Evolutionary conservation across 2,113 vertebrate genomes (phyloP).

Genomic region (Osmerus eperlanus): DNA sequence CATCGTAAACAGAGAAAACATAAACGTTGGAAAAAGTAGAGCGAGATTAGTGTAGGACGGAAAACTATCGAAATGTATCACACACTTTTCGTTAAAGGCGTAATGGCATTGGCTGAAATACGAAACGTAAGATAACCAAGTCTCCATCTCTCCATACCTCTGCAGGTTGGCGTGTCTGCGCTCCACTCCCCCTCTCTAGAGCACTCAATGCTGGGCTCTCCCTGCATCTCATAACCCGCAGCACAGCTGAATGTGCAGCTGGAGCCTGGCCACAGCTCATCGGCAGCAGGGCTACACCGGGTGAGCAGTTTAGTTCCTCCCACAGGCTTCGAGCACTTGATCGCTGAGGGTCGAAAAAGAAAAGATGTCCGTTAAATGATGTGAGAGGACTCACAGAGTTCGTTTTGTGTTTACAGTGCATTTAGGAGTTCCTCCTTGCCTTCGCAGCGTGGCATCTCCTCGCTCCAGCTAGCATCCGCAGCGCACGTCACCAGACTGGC

Average conservation of each 20-base stretch:
- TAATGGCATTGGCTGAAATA: background rate
- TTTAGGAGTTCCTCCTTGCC: slow-evolving; percentile 49
- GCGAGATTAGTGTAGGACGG: background rate
- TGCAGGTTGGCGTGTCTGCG: slow-evolving; percentile 45
- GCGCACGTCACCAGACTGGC: slow-evolving; percentile 56
- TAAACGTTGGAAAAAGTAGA: background rate
- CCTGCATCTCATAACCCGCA: slow-evolving; percentile 49
- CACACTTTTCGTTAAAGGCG: too few relatives aligned
- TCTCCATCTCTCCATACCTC: slow-evolving; percentile 31
- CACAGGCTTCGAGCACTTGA: slow-evolving; percentile 48
- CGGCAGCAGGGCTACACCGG: slow-evolving; percentile 34
- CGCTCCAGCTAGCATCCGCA: slow-evolving; percentile 68
- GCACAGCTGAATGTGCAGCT: slow-evolving; percentile 55
- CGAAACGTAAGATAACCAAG: background rate
- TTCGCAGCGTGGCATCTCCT: slow-evolving; percentile 67
- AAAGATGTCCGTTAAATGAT: background rate
- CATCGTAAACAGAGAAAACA: background rate
- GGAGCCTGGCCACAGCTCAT: slow-evolving; percentile 29
- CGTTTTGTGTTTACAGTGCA: background rate
- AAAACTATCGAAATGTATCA: background rate
- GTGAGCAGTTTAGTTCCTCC: slow-evolving; percentile 23
- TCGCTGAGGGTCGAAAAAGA: slow-evolving; percentile 34
- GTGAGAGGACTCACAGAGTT: background rate
- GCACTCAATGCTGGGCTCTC: slow-evolving; percentile 41
- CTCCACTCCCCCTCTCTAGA: slow-evolving; percentile 48